Evolutionary conservation across 2,113 vertebrate genomes (phyloP).

Genomic region (Ochotona curzoniae): DNA sequence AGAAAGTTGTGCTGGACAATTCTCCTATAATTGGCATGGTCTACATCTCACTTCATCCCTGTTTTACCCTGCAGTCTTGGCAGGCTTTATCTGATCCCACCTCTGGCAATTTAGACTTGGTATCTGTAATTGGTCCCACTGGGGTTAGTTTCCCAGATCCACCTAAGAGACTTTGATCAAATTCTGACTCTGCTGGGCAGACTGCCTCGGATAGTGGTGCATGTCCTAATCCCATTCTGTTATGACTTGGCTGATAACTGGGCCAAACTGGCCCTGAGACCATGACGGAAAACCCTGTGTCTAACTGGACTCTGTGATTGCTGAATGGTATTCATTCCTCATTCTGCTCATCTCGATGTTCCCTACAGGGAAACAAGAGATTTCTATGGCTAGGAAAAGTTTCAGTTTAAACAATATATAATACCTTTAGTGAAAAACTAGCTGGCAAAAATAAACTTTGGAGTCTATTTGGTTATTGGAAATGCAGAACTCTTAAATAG

Average conservation of each 20-base stretch:
- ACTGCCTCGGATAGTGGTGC: background rate
- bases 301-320: slow-evolving; percentile 20
- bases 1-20: background rate
- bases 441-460: slow-evolving; percentile 12
- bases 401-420: background rate
- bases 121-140: slow-evolving; percentile 62
- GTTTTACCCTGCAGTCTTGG: slow-evolving; percentile 24
- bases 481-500: background rate
- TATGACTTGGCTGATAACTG: background rate
- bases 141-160: background rate
- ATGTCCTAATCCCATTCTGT: background rate
- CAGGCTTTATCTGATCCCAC: background rate
- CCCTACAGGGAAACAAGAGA: background rate
- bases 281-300: background rate
- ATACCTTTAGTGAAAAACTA: slow-evolving; percentile 36
- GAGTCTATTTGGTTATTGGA: slow-evolving; percentile 25
- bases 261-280: background rate
- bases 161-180: slow-evolving; percentile 5
- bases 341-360: background rate
- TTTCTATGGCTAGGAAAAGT: background rate
- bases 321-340: background rate
- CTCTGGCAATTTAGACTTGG: slow-evolving; percentile 19
- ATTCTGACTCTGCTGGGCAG: slow-evolving; percentile 10
- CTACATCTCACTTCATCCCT: background rate
- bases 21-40: background rate